A percentile compares a stretch with the other conserved stretches of the same genome.
phyloP scores from a whole-genome alignment of 1,140 invertebrate species.

The Cylas formicarius region DNA sequence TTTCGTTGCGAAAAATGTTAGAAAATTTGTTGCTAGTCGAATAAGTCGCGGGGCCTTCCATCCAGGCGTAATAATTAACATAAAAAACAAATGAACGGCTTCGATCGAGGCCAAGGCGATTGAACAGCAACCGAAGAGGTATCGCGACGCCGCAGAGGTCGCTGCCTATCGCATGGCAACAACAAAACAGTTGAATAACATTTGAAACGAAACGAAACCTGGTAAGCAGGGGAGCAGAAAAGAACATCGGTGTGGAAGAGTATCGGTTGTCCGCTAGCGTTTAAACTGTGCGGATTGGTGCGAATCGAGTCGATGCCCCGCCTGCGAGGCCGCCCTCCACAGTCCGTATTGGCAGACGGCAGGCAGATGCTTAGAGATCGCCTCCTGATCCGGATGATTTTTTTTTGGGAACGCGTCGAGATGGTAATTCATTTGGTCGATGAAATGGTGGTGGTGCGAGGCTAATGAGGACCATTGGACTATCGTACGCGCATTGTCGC shows the following conservation, averaged over 20 bases:
- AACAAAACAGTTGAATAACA: slow-evolving; percentile 26
- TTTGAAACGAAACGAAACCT: slow-evolving; percentile 7
- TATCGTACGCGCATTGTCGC: no score
- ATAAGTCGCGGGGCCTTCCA: no score
- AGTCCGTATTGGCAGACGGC: slow-evolving; percentile 12
- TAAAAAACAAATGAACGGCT: no score
- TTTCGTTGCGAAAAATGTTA: no score
- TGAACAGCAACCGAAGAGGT: no score
- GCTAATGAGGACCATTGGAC: slow-evolving; percentile 9
- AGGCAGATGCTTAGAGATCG: slow-evolving; percentile 19
- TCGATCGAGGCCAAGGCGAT: no score
- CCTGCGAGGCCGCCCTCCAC: slow-evolving; percentile 4
- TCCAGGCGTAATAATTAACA: no score
- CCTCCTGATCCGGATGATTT: slow-evolving; percentile 14
- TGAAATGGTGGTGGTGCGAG: slow-evolving; percentile 14
- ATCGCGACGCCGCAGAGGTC: slow-evolving; percentile 16
- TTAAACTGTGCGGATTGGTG: slow-evolving; percentile 9
- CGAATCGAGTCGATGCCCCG: slow-evolving; percentile 5
- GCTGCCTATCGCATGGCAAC: slow-evolving; percentile 24
- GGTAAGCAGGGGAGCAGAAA: neutral
- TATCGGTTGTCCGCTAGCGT: neutral
- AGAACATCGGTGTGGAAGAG: neutral
- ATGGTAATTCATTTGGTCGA: slow-evolving; percentile 16
- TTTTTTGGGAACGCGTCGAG: slow-evolving; percentile 22
- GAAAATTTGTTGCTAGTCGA: no score